Evolutionary conservation across 2,888 invertebrate genomes (phyloP), one percentile per base, ranked within the genome.

Genomic region (Dusona sp.): DNA sequence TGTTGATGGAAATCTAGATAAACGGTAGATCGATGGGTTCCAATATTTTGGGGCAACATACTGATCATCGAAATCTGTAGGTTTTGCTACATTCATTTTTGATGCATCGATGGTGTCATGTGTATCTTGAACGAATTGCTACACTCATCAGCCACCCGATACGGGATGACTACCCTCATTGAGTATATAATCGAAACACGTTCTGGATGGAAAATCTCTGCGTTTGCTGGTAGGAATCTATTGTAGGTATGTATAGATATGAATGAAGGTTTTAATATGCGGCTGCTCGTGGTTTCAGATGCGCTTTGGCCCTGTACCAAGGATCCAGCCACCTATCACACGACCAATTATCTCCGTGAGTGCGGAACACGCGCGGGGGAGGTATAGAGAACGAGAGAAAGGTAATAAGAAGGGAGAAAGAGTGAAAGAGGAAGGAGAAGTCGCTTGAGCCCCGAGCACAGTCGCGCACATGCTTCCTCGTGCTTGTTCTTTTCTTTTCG

Each of bases 331-430:
- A 75, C 83, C 79, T 75, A 75, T 86, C 85, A 83, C 85, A 86
- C 70, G 85, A 86, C 82, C 79, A 86, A 86, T 86, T 86, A 85
- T 85, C 83, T 72, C 86, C 22, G 61, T 36, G 80, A 81, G 84
- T 73, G 80, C 70, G 78, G 80, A 64, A 48, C 64, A 33, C 45
- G 54, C 64, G 33, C 19, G 73, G n/a, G 73, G 42, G 68, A 51
- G 78, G 45, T 33, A 70, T 48, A 48, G 48, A 1, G 48, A n/a
- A 16, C 0, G 3, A 16, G 45, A 45, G 45, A 45, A 45, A 45
- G 45, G 29, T 29, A 29, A 72, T 48, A 75, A 29, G 36, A 11
- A 65, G 65, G 48, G 51, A 57, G 57, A 54, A 68, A 68, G 45
- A 68, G 42, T n/a, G 45, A 64, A 67, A 61, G n/a, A 54, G 51